phyloP scores from a whole-genome alignment of 2,113 vertebrate species.

The Misgurnus anguillicaudatus region DNA sequence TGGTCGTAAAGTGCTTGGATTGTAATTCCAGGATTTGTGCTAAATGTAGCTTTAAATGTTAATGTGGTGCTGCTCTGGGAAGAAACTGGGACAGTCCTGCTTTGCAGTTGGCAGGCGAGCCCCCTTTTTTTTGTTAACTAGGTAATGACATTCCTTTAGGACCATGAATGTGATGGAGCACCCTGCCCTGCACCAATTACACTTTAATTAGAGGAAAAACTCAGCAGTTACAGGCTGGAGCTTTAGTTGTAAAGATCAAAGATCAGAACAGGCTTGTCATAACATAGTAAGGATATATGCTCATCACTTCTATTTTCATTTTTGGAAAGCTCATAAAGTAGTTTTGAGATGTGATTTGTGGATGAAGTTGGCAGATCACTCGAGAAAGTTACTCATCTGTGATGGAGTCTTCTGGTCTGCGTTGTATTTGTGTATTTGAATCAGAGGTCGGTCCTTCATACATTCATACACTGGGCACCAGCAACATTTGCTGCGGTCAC shows the following conservation, averaged over 20 bases:
- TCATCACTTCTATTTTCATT: background rate
- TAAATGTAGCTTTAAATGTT: conserved; percentile 52
- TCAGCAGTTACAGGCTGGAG: background rate
- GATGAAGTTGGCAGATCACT: background rate
- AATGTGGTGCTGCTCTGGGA: conserved; percentile 32
- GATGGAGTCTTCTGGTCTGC: background rate
- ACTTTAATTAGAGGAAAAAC: conserved; percentile 45
- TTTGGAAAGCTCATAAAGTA: background rate
- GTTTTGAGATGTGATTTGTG: background rate
- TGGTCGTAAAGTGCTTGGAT: conserved; percentile 4
- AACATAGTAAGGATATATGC: background rate
- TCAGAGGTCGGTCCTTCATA: background rate
- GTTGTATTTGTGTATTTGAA: background rate
- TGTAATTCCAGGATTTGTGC: conserved; percentile 29
- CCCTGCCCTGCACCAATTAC: conserved; percentile 19
- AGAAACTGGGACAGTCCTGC: conserved; percentile 35
- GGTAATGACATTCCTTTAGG: conserved; percentile 27
- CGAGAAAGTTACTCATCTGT: background rate
- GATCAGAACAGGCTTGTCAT: background rate
- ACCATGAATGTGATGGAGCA: conserved; percentile 21
- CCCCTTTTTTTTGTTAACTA: conserved; percentile 28
- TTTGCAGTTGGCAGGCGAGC: conserved; percentile 38
- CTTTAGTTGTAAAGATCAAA: background rate
- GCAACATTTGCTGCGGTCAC: no score
- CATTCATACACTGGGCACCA: background rate